phyloP scores from a whole-genome alignment of 2,113 vertebrate genomes.

The Lepidothrix coronata region DNA sequence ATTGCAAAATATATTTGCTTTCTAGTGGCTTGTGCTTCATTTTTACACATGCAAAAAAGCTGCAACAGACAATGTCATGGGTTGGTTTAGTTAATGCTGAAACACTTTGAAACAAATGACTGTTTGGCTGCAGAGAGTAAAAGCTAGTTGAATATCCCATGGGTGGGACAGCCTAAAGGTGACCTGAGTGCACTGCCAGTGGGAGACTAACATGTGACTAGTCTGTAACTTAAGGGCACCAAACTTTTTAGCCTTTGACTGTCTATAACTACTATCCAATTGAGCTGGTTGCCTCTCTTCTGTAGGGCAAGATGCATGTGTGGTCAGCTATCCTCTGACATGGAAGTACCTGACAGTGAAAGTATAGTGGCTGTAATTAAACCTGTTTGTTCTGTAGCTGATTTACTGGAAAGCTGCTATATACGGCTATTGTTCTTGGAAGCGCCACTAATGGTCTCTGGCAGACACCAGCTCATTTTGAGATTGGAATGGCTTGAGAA shows the following conservation, averaged over 20 bases:
- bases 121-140: not conserved
- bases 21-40: not conserved
- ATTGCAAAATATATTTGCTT: not conserved
- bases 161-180: not conserved
- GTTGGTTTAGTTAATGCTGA: not conserved
- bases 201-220: not conserved
- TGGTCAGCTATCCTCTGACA: accelerated
- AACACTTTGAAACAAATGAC: not conserved
- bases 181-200: not conserved
- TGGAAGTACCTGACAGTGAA: not conserved
- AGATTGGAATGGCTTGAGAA: conserved; percentile 18
- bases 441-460: not conserved
- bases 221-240: not conserved
- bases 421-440: not conserved
- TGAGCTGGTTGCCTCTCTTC: not conserved
- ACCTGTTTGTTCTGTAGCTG: not conserved
- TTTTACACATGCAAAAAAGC: not conserved
- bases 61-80: not conserved
- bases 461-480: not conserved
- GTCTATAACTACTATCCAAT: not conserved
- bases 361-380: not conserved
- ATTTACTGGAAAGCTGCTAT: conserved; percentile 11
- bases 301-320: not conserved
- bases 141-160: not conserved
- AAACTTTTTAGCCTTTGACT: not conserved